Evolutionary conservation across 2,113 vertebrate genomes (phyloP), one percentile per base, ranked within the genome.

Genomic region (Pristiophorus japonicus): DNA sequence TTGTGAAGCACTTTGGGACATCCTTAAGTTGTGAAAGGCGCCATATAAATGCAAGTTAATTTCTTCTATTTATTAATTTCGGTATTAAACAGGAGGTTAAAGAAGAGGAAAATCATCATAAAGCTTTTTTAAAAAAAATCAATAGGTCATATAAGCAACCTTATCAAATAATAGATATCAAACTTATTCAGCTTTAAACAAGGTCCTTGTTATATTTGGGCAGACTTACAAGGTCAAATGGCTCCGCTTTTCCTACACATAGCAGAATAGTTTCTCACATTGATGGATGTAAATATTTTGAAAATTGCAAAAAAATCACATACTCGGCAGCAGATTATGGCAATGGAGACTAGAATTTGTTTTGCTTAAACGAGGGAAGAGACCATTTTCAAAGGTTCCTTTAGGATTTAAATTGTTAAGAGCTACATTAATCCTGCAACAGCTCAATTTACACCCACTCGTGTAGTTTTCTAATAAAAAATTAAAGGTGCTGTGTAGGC

Each of bases 191-290:
- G 85, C 10, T 88, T 51, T 55, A 55, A 27, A 55, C 87, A 90
- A 90, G 51, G 87, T 90, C 87, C 51, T 62, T 90, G 30, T 55
- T 90, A 59, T 90, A 90, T 90, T 62, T 90, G 47, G 47, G 47
- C 87, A 81, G 38, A 81, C 38, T 22, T 42, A 81, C 78, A 90
- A 59, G 85, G 27, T 55, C 87, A 90, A 90, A 34, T 59, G 47
- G 87, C 87, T 90, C 87, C 51, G n/a, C 30, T 14, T 59, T 90
- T 90, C 27, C 87, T 55, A 90, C 34, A 34, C 87, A 88, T 45
- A 90, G 34, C 51, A 59, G 87, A 62, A 62, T 59, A 55, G 30
- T 62, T 90, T 90, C 51, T 55, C 27, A 90, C 51, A 90, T 45
- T 34, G 12, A 59, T 51, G 1, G 51, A 62, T 16, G 51, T 55